Evolutionary conservation across 2,888 invertebrate genomes (phyloP), one percentile per base, ranked within the genome.

Genomic region (Sinodicranocentrus sp.): DNA sequence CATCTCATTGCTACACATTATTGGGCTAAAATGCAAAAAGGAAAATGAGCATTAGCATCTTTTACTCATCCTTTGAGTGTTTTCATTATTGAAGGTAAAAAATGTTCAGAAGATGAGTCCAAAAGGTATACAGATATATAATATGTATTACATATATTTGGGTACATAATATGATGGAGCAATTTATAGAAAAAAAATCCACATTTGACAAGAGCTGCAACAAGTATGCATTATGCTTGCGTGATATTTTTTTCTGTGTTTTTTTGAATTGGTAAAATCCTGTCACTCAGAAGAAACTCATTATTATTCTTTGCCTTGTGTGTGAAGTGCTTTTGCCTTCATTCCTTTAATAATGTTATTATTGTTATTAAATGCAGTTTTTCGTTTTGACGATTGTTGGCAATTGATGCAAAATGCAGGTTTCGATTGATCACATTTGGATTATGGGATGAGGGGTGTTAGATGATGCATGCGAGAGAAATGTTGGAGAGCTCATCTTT

Each of bases 231-330:
- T 48, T 48, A 17, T 48, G 48, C n/a, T 48, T 48, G 48, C 17
- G 48, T 48, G n/a, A 48, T 48, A 13, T 39, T 13, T 6, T 39
- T 48, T 17, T 48, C 15, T 48, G 48, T 17, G n/a, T 48, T 48
- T 48, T 39, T 48, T 48, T 17, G 17, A 48, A 48, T 48, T 48
- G 48, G 15, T 48, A 13, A 48, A 48, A 48, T 48, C 48, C 48
- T 48, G 48, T 48, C 48, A 17, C 17, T 17, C 48, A 48, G 15
- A 5, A 5, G 17, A 5, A 48, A 48, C 48, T 48, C 48, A 48
- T 48, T 48, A 48, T 48, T 48, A 48, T 48, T 48, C 48, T 48
- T 48, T 48, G 33, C 33, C 33, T 33, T 33, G 33, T 33, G 33
- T 33, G 33, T 33, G 33, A 33, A 13, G 48, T 10, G n/a, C 17